Percentiles rank a stretch among this genome's conserved stretches.
Evolutionary conservation across 2,888 invertebrate genomes (phyloP).

Genomic region (Drosophila crucigera): DNA sequence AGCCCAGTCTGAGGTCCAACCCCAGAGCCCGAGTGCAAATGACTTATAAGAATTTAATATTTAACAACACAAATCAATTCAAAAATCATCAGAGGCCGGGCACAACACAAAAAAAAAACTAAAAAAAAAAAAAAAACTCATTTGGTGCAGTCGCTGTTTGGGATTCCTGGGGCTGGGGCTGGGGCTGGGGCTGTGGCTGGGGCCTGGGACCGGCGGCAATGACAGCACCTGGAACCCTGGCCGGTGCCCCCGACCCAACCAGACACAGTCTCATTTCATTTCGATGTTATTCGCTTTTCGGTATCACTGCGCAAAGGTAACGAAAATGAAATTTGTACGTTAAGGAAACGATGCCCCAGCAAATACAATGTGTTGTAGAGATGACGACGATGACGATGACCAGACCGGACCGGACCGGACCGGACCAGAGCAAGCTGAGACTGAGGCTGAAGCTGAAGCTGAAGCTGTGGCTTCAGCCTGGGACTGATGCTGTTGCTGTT

Average conservation of each 20-base stretch:
- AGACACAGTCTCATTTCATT: slow-evolving; percentile 78
- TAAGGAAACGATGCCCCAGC: slow-evolving; percentile 70
- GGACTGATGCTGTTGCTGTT: slow-evolving; percentile 6
- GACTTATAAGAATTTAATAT: slow-evolving; percentile 84
- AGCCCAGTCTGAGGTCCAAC: slow-evolving; percentile 1
- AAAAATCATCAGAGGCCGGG: slow-evolving; percentile 75
- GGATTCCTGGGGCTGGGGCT: slow-evolving; percentile 41
- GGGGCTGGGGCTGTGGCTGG: slow-evolving; percentile 47
- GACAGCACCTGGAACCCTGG: slow-evolving; percentile 35
- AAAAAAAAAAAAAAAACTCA: slow-evolving; percentile 58
- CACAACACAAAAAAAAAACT: slow-evolving; percentile 25
- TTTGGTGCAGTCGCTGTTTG: slow-evolving; percentile 64
- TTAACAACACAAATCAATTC: slow-evolving; percentile 84
- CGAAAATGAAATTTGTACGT: slow-evolving; percentile 75
- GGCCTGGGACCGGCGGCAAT: slow-evolving; percentile 16
- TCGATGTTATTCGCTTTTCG: slow-evolving; percentile 64
- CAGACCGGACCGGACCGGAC: slow-evolving; percentile 4
- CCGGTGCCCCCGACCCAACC: slow-evolving; percentile 20
- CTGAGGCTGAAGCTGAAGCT: slow-evolving; percentile 24
- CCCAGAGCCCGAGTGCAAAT: slow-evolving; percentile 74
- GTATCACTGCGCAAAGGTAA: slow-evolving; percentile 75
- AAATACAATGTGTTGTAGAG: slow-evolving; percentile 49
- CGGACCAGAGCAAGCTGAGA: slow-evolving; percentile 9
- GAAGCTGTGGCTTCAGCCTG: slow-evolving; percentile 5
- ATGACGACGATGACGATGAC: slow-evolving; percentile 34